Evolutionary conservation across 2,797 vertebrate species (phyloP), one percentile per base, ranked within the genome.

Genomic region (Enteromius viviparus): DNA sequence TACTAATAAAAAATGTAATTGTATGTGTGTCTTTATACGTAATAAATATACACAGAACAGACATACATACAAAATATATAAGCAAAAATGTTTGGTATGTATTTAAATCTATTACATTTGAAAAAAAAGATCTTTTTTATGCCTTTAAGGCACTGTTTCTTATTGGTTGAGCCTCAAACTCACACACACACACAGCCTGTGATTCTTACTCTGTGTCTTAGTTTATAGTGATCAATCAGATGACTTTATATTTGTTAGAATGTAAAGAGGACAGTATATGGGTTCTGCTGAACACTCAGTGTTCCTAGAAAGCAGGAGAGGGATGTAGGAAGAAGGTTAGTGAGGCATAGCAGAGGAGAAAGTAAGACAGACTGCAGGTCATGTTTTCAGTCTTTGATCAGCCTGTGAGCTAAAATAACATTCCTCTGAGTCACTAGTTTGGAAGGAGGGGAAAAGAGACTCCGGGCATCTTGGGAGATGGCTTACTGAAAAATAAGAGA

Each of bases 401-500:
- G 80, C 6, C 80, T 74, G 69, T 32, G 49, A 60, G 60, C 72
- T 58, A 55, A 76, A 76, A 10, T 21, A 47, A 68, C 64, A 6
- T 34, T 49, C 21, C 66, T 87, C 84, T 34, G 84, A 76, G 75
- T 79, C 78, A 64, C 47, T 29, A 9, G 29, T 80, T 60, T 45
- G 72, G 45, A 51, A 40, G 62, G 74, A 51, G 29, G 47, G 69
- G 53, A 37, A 65, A 19, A 76, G 21, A 75, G 71, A 29, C 66
- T 34, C 78, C 0, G 7, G 70, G 66, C 78, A 64, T 85, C 75
- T 29, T 37, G 81, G 75, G 68, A 83, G 81, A 85, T 66, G 58
- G 81, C 76, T 83, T 78, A 34, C 58, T 85, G 76, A 78, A 58
- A 58, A 87, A 84, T 65, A n/a, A 81, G 74, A 72, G 68, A 65